Base-by-base conservation (phyloP, 2,113 vertebrate species). In the Ivindomyrus marchei region DNA sequence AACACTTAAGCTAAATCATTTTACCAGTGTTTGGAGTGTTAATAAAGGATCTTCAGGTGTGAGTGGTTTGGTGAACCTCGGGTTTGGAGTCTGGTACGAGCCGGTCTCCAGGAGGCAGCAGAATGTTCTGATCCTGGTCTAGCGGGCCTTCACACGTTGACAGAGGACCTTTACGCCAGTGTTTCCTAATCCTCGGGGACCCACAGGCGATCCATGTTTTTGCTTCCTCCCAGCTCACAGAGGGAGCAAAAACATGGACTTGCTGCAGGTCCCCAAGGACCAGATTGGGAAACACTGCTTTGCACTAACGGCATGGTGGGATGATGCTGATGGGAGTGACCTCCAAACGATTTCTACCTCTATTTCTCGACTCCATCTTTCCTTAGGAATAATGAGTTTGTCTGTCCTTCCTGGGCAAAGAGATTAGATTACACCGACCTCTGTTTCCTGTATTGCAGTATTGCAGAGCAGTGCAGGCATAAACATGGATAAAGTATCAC, bases 331-430 rank as follows among this genome's bases (percentile, higher is more conserved):
- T 5, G 45, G 49, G 88, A 77, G 88, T 42, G 46, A 77, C 15
- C 39, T 50, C 15, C 70, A 39, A 15, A 6, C 13, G 3, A 77
- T 15, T 39, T 17, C 13, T 15, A 49, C 24, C 49, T 47, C 49
- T 47, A 3, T 85, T 85, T 49, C 46, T 50, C n/a, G 9, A 15
- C 31, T 36, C 80, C 21, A 3, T 74, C 62, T 77, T 66, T 62
- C 17, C 45, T 13, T 50, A 36, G 47, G 45, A 47, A 50, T 89
- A 74, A 74, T 74, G 88, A 17, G 58, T 47, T 49, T 47, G 45
- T 50, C 88, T 74, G 88, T 89, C 88, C 88, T 77, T 77, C 88
- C 88, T 88, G 88, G 62, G 62, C 62, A 70, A 36, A 42, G 46
- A 19, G 19, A 77, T 89, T 77, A 77, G 88, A 74, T 89, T 89